A percentile compares a stretch with the other conserved stretches of the same genome.
Evolutionary conservation across 2,888 invertebrate genomes (phyloP).

Genomic region (Thysanoteuthis rhombus): DNA sequence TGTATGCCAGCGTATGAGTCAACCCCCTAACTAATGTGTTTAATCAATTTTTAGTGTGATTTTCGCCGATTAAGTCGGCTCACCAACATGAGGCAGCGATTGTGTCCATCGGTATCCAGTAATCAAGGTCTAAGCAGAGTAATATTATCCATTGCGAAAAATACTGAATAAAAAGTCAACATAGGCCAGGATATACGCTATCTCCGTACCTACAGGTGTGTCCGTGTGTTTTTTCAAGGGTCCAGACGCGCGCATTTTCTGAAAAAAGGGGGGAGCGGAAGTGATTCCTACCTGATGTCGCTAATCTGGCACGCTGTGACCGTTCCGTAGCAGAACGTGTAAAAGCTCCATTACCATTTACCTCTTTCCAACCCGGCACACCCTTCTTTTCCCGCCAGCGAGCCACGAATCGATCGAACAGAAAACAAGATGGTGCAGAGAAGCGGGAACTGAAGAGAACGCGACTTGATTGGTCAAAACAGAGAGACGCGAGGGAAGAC

Average conservation of each 20-base stretch:
- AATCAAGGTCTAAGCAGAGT: too few species aligned
- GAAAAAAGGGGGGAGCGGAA: neutral
- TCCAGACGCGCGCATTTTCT: neutral
- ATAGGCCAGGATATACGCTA: neutral
- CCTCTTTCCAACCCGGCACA: neutral
- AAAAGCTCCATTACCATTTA: too few species aligned
- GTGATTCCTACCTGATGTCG: neutral
- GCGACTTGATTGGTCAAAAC: neutral
- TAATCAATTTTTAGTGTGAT: too few species aligned
- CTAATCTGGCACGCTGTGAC: neutral
- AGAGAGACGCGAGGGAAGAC: too few species aligned
- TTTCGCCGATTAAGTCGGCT: too few species aligned
- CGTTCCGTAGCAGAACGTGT: too few species aligned
- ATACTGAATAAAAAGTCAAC: too few species aligned
- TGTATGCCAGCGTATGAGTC: too few species aligned
- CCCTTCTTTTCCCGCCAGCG: neutral
- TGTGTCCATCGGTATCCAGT: too few species aligned
- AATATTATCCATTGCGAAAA: too few species aligned
- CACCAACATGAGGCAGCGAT: too few species aligned
- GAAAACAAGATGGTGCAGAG: neutral
- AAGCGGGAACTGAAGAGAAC: neutral
- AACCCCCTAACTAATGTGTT: too few species aligned
- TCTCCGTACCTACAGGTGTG: neutral
- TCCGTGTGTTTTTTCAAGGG: neutral
- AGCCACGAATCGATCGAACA: neutral